These are phyloP conservation scores for Setophaga petechia DNA, from an alignment of 2,113 vertebrate genomes.

Conservation along the genomic window DNA sequence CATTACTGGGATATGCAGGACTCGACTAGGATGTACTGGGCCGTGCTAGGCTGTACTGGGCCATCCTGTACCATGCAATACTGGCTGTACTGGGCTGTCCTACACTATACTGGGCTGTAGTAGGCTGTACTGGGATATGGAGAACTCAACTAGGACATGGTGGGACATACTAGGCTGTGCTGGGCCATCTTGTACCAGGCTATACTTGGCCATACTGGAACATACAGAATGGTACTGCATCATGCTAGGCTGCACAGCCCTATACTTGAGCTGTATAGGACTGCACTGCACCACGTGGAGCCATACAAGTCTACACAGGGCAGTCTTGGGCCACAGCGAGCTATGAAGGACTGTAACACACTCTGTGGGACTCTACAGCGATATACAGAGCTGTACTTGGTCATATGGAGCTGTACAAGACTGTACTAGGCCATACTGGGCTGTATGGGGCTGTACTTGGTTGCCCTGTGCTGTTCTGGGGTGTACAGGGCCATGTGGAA, in stretches of 20 bases:
- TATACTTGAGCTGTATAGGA: not conserved
- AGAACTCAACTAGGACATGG: not conserved
- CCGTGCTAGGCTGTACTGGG: not conserved
- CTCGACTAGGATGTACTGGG: not conserved
- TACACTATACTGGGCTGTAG: not conserved
- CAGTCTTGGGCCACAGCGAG: not conserved
- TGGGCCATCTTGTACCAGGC: not conserved
- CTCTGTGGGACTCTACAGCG: accelerated
- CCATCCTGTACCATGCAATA: too few species aligned
- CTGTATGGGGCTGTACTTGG: too few species aligned
- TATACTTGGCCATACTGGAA: too few species aligned
- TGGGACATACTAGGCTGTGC: not conserved
- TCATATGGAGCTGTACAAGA: not conserved
- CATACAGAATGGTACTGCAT: not conserved
- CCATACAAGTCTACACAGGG: not conserved
- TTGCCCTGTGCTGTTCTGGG: not conserved
- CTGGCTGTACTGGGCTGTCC: not conserved
- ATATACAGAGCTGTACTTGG: not conserved
- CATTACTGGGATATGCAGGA: accelerated
- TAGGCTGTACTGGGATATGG: not conserved
- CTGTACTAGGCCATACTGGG: not conserved
- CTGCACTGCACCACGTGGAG: too few species aligned
- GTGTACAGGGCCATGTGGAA: not conserved
- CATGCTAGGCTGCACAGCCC: accelerated
- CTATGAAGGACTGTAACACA: not conserved